A percentile compares a stretch with the other conserved stretches of the same genome.
Conservation (phyloP, 30 jellyfish, hydroid and myxozoan genomes). For the Sanderia malayensis region DNA sequence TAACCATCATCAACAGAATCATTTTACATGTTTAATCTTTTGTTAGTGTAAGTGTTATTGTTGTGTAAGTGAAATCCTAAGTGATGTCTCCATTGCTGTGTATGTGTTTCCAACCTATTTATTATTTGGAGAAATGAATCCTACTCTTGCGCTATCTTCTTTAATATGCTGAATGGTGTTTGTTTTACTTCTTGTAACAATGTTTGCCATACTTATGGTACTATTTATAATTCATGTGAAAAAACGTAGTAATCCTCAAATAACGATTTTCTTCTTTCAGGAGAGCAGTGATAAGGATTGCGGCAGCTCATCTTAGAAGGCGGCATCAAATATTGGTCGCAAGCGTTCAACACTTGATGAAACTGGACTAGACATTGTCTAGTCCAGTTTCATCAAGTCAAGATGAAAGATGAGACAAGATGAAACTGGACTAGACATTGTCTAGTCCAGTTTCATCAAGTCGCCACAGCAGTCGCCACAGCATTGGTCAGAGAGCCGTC, state of each 20-base stretch:
- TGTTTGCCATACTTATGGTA: neutral
- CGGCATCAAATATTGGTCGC: neutral
- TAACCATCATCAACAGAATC: neutral
- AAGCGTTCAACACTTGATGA: neutral
- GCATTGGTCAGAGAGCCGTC: slow-evolving; percentile 1
- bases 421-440: slow-evolving; percentile 1
- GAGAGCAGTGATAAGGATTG: slow-evolving; percentile 1
- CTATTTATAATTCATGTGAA: neutral
- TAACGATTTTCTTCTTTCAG: neutral
- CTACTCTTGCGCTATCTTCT: neutral
- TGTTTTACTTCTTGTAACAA: neutral
- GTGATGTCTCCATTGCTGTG: neutral
- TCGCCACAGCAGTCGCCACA: too few species aligned
- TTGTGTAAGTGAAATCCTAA: neutral
- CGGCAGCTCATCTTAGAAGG: neutral
- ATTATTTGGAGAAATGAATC: neutral
- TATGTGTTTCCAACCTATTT: neutral
- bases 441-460: too few species aligned
- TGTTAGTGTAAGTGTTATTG: neutral
- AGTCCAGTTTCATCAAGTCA: too few species aligned
- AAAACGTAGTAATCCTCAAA: neutral
- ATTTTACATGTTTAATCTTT: neutral
- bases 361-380: slow-evolving; percentile 1
- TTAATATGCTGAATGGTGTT: neutral
- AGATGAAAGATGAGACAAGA: too few species aligned